Evolutionary conservation across 2,888 invertebrate genomes (phyloP).

Genomic region (Byasa hedistus): DNA sequence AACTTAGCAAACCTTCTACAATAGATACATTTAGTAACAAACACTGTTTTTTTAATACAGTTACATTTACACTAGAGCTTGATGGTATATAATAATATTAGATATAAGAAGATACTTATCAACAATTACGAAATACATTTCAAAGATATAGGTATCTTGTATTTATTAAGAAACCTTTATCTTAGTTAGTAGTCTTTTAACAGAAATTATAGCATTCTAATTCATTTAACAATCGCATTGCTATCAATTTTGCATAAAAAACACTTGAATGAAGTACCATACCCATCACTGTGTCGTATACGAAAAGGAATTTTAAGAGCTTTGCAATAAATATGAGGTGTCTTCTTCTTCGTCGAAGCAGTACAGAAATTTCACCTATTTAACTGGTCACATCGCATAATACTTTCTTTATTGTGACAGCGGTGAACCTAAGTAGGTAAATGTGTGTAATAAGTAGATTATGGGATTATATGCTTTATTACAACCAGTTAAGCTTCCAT

Average conservation of each 20-base stretch:
- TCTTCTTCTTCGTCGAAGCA: slow-evolving; percentile 16
- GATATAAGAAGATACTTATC: no score
- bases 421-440: slow-evolving; percentile 6
- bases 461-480: slow-evolving; percentile 3
- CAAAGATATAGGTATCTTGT: no score
- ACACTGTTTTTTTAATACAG: no score
- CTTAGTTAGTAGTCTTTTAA: no score
- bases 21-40: no score
- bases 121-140: no score
- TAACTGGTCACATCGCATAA: slow-evolving; percentile 33
- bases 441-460: neutral
- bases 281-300: neutral
- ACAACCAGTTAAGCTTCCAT: neutral
- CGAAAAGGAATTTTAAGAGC: neutral
- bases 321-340: slow-evolving; percentile 4
- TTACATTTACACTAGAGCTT: no score
- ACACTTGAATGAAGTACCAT: slow-evolving; percentile 2
- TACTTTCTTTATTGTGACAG: slow-evolving; percentile 34
- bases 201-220: no score
- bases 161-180: no score
- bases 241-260: neutral
- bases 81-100: no score
- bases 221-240: no score
- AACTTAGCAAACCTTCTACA: no score
- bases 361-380: slow-evolving; percentile 35